Percentiles rank a stretch among this genome's conserved stretches.
These are phyloP conservation scores for Drosophila picticornis DNA, from an alignment of 2,888 invertebrate genomes.

Conservation along the genomic window DNA sequence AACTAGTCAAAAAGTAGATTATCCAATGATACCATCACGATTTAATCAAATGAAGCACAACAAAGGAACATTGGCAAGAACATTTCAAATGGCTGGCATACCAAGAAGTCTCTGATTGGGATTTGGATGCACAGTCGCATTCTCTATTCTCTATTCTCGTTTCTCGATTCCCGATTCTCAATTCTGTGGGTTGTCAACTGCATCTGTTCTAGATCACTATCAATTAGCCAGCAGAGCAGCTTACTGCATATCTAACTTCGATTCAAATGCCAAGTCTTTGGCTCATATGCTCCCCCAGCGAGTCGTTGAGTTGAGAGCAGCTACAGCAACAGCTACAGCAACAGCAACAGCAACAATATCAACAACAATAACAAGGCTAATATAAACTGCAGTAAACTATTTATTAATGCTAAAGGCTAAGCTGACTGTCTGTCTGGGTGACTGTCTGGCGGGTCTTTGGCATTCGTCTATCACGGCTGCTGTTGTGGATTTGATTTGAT, in stretches of 20 bases:
- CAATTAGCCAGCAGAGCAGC: slow-evolving; percentile 60
- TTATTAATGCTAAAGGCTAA: slow-evolving; percentile 73
- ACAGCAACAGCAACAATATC: slow-evolving; percentile 1
- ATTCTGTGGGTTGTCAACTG: slow-evolving; percentile 51
- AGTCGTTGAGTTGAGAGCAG: slow-evolving; percentile 9
- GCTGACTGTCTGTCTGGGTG: background rate
- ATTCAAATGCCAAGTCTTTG: slow-evolving; percentile 66
- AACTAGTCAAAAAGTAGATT: slow-evolving; percentile 6
- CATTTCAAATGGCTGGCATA: slow-evolving; percentile 3
- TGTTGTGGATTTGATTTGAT: slow-evolving; percentile 36
- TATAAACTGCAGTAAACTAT: slow-evolving; percentile 61
- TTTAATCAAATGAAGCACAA: slow-evolving; percentile 5
- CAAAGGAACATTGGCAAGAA: slow-evolving; percentile 4
- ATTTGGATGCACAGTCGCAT: slow-evolving; percentile 6
- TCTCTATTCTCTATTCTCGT: background rate
- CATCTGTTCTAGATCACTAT: slow-evolving; percentile 61
- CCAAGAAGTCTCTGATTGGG: slow-evolving; percentile 11
- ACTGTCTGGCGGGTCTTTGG: slow-evolving; percentile 54
- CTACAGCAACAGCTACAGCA: no score
- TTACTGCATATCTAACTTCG: slow-evolving; percentile 47
- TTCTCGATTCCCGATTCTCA: slow-evolving; percentile 12
- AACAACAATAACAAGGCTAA: slow-evolving; percentile 13
- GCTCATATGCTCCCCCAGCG: slow-evolving; percentile 55
- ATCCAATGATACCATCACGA: slow-evolving; percentile 21
- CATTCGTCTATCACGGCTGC: slow-evolving; percentile 66